Conservation (phyloP, 2,888 invertebrate genomes). For the Xestia xanthographa region DNA sequence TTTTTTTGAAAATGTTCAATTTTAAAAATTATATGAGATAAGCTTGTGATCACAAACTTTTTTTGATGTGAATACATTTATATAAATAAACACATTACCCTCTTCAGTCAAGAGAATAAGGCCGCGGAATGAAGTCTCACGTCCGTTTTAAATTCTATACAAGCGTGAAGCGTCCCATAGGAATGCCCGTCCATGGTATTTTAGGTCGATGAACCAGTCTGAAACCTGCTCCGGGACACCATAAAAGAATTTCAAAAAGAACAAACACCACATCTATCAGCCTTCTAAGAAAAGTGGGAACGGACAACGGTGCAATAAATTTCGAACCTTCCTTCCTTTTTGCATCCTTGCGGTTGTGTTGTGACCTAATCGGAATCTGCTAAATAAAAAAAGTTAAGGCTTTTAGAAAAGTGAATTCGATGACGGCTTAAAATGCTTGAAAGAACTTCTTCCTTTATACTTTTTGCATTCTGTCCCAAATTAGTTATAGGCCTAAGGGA, state of each 20-base stretch:
- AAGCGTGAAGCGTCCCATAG: slow-evolving; percentile 2
- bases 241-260: slow-evolving; percentile 16
- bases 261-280: neutral
- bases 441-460: neutral
- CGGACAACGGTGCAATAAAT: slow-evolving; percentile 5
- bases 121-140: neutral
- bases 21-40: no score
- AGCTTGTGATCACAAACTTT: no score
- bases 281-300: slow-evolving; percentile 7
- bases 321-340: neutral
- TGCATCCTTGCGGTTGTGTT: neutral
- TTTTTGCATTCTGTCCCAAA: neutral
- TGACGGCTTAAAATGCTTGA: neutral
- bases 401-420: neutral
- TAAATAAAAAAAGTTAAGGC: neutral
- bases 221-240: slow-evolving; percentile 41
- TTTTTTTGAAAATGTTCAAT: no score
- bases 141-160: slow-evolving; percentile 10
- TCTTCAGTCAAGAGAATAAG: neutral
- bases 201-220: slow-evolving; percentile 36
- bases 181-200: slow-evolving; percentile 18
- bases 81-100: neutral
- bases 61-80: no score
- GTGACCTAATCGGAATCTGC: neutral
- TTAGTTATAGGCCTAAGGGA: neutral